A percentile compares a stretch with the other conserved stretches of the same genome.
Evolutionary conservation across 2,888 invertebrate species (phyloP).

Genomic region (Charanyca ferruginea): DNA sequence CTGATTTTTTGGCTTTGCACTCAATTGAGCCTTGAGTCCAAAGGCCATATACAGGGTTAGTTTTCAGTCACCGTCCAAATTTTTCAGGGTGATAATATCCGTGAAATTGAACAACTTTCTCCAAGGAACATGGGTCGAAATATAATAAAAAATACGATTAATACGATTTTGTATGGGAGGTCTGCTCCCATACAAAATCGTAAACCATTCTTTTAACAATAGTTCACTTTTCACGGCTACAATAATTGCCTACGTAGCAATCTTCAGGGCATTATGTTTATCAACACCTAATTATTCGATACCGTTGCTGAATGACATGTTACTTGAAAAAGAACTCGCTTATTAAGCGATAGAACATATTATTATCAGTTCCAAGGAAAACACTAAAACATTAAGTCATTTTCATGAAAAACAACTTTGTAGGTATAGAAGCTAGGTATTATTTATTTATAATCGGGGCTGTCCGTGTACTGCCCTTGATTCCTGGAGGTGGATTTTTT

Average conservation of each 20-base stretch:
- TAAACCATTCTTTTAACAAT: background rate
- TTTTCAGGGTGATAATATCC: no score
- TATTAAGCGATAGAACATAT: background rate
- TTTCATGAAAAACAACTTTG: conserved; percentile 21
- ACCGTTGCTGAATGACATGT: conserved; percentile 1
- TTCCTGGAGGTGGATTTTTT: background rate
- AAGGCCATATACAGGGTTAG: no score
- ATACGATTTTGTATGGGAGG: no score
- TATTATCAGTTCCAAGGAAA: conserved; percentile 5
- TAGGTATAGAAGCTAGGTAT: background rate
- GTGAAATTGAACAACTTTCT: no score
- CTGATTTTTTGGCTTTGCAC: no score
- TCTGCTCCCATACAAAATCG: no score
- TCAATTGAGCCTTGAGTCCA: no score
- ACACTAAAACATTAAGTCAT: conserved; percentile 5
- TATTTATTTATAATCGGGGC: conserved; percentile 22
- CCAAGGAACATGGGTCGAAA: no score
- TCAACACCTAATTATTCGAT: conserved; percentile 4
- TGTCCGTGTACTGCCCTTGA: background rate
- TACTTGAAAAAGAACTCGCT: background rate
- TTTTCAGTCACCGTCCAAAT: no score
- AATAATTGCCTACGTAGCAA: conserved; percentile 24
- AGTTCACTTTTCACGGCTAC: background rate
- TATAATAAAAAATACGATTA: no score
- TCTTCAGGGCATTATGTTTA: conserved; percentile 2